Base-by-base conservation (phyloP, 2,888 invertebrate genomes). In the Folsomia manolachei region DNA sequence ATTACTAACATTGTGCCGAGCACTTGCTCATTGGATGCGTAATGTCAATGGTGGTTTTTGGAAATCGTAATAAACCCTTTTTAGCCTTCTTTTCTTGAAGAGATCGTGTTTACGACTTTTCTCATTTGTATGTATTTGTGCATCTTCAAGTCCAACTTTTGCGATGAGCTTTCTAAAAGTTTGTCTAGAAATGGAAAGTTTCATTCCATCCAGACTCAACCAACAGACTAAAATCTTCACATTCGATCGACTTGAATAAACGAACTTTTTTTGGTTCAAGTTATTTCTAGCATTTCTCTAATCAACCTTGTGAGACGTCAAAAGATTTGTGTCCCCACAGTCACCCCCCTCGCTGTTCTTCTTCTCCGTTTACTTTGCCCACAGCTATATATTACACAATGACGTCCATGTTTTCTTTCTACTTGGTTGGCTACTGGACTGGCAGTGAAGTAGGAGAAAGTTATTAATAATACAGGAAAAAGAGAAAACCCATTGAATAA, bases 161-260 rank as follows among this genome's bases (percentile, higher is more conserved):
- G 18, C 56, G 7, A 56, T 56, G 56, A 56, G 56, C 56, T 56
- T 14, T 19, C 7, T 7, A 56, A 56, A 21, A 56, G 56, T 56
- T 56, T 56, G 4, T 4, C 56, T 56, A 7, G 56, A 56, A 56
- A 19, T 19, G 39, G 56, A 56, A 56, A 56, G 56, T 56, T 56
- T 18, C 19, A 19, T 7, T 14, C n/a, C 21, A 7, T 56, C 11
- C 19, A n/a, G n/a, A n/a, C n/a, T n/a, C n/a, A n/a, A n/a, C n/a
- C n/a, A n/a, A n/a, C n/a, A n/a, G n/a, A n/a, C n/a, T n/a, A n/a
- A n/a, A n/a, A n/a, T n/a, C n/a, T 7, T 56, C n/a, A 9, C 39
- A 19, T 56, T 56, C 21, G 56, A 56, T 56, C 56, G 21, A 21
- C n/a, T 56, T 56, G 56, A 56, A 56, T 56, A 56, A 56, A 19